phyloP scores from a whole-genome alignment of 2,113 vertebrate species.

The Bothrops jararaca region DNA sequence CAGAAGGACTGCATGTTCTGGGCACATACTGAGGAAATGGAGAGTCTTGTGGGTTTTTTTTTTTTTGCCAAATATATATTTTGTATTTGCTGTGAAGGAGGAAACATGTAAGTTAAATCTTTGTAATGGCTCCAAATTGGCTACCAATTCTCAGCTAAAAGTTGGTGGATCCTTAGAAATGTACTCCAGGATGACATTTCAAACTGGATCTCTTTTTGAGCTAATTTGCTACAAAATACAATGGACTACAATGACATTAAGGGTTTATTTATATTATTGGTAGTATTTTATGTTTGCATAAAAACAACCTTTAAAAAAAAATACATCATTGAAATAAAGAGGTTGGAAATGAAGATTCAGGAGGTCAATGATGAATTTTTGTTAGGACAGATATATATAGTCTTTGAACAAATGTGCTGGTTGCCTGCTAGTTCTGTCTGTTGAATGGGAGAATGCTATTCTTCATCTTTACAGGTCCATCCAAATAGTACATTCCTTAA shows the following conservation, averaged over 20 bases:
- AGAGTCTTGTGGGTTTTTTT: neutral
- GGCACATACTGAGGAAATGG: neutral
- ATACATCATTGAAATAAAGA: neutral
- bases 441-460: neutral
- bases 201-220: neutral
- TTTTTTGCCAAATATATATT: neutral
- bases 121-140: neutral
- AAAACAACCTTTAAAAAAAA: neutral
- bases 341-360: neutral
- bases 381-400: constrained; percentile 4
- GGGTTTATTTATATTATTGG: neutral
- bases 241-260: neutral
- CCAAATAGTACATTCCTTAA: neutral
- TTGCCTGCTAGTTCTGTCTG: neutral
- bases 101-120: neutral
- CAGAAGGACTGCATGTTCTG: neutral
- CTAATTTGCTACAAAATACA: too few species aligned
- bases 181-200: neutral
- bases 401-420: neutral
- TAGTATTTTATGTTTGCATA: neutral
- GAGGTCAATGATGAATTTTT: neutral
- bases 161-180: neutral
- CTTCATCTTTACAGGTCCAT: neutral
- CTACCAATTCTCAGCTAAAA: neutral
- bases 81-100: neutral